Evolutionary conservation across 2,888 invertebrate species (phyloP), one percentile per base, ranked within the genome.

Genomic region (Sphecodes monilicornis): DNA sequence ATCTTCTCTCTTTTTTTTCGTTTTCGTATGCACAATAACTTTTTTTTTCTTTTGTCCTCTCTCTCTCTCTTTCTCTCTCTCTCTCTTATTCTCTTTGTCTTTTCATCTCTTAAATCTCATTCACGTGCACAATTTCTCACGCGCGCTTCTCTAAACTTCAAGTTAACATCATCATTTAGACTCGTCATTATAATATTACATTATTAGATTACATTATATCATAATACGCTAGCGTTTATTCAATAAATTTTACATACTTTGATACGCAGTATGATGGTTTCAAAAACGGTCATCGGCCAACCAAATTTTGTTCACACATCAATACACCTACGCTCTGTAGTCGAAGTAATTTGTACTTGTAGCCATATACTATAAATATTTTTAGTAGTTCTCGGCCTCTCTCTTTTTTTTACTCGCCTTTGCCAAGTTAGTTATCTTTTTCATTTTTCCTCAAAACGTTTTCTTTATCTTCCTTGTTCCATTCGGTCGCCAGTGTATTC

Each of bases 261-360:
- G 94, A 94, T 94, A 94, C 94, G 94, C 94, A 94, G 94, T 94
- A 94, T 94, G 94, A 94, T 94, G 94, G 94, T 93, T 85, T 94
- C 94, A 94, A 94, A 94, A 94, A 94, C 94, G 94, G 94, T 94
- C 93, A 94, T 94, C 94, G 94, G 94, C 94, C 94, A 94, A 94
- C 94, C 94, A 94, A 94, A 94, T 94, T 94, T 94, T 94, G 94
- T 94, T 93, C 94, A 94, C 94, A 94, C 94, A 94, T 94, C 94
- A 94, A 94, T 94, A 95, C 93, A 94, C 93, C 94, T 94, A 94
- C 94, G 94, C 93, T 94, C 94, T 94, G 94, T 95, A 95, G 94
- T 95, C 94, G 95, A 94, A 95, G 94, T 94, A 95, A 95, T 95
- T 95, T 95, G 94, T 95, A 95, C 95, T 95, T 95, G 94, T 95